Conservation (phyloP, 2,888 invertebrate species). For the Hipparchia semele region DNA sequence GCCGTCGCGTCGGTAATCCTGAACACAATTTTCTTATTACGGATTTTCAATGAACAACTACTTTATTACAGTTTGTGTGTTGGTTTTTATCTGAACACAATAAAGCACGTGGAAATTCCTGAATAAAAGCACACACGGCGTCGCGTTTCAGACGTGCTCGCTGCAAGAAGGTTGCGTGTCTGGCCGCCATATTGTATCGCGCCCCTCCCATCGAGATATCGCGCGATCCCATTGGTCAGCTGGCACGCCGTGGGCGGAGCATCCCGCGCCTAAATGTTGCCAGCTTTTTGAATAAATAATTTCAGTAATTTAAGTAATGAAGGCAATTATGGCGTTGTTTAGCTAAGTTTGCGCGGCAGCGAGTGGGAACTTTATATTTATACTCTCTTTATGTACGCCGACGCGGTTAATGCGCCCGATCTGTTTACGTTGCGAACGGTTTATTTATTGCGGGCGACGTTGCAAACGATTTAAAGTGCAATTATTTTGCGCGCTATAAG, state of each 20-base stretch:
- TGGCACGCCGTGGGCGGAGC: slow-evolving; percentile 57
- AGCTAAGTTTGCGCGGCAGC: slow-evolving; percentile 82
- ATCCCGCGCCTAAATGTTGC: slow-evolving; percentile 74
- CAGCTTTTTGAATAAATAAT: slow-evolving; percentile 84
- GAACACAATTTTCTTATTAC: neutral
- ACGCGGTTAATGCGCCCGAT: slow-evolving; percentile 82
- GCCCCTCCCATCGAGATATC: slow-evolving; percentile 62
- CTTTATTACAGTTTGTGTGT: neutral
- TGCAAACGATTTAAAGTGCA: slow-evolving; percentile 81
- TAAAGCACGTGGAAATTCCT: slow-evolving; percentile 46
- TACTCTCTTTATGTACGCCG: slow-evolving; percentile 83
- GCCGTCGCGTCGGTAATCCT: slow-evolving; percentile 26
- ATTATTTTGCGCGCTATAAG: slow-evolving; percentile 73
- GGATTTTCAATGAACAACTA: neutral
- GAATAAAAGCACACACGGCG: slow-evolving; percentile 43
- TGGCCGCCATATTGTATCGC: slow-evolving; percentile 76
- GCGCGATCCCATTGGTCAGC: slow-evolving; percentile 61
- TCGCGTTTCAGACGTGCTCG: slow-evolving; percentile 44
- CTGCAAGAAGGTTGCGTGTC: slow-evolving; percentile 47
- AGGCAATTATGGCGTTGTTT: slow-evolving; percentile 84
- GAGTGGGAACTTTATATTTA: slow-evolving; percentile 82
- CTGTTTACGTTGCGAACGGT: slow-evolving; percentile 78
- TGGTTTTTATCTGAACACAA: slow-evolving; percentile 55
- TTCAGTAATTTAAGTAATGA: slow-evolving; percentile 84
- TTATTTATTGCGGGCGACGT: slow-evolving; percentile 78